Percentiles rank a stretch among this genome's conserved stretches.
These are phyloP conservation scores for Pygoscelis antarcticus DNA, from an alignment of 2,113 vertebrate species.

Conservation along the genomic window DNA sequence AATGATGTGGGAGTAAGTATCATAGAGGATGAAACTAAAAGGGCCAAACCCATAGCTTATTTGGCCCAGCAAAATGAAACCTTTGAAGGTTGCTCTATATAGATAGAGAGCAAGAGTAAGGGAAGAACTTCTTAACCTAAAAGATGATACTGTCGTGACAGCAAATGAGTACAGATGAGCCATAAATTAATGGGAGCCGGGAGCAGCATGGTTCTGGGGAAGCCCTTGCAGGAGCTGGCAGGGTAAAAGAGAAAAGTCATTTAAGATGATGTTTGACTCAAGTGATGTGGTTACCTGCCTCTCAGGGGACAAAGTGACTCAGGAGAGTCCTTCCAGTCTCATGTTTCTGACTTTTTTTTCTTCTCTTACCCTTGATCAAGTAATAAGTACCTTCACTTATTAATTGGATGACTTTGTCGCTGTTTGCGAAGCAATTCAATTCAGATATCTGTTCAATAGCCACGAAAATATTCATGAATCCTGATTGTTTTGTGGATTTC, in stretches of 20 bases:
- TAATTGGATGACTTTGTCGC: slow-evolving; percentile 11
- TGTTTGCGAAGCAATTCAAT: slow-evolving; percentile 19
- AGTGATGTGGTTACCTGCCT: not conserved
- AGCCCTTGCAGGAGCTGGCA: not conserved
- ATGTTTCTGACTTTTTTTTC: not conserved
- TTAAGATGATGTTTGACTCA: not conserved
- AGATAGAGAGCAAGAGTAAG: not conserved
- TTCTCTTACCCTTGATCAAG: not conserved
- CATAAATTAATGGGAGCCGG: not conserved
- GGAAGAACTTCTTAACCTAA: not conserved
- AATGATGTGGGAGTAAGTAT: not conserved
- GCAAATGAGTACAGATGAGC: not conserved
- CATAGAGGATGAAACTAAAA: not conserved
- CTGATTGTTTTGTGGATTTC: slow-evolving; percentile 47
- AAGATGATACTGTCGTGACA: not conserved
- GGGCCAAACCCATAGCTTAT: not conserved
- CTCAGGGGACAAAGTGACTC: not conserved
- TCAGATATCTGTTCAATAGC: not conserved
- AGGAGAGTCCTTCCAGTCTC: not conserved
- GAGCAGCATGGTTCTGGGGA: not conserved
- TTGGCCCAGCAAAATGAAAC: not conserved
- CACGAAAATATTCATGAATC: slow-evolving; percentile 29
- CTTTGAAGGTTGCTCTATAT: not conserved
- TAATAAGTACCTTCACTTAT: not conserved
- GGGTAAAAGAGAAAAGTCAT: not conserved